Base-by-base conservation (phyloP, 1,140 invertebrate genomes). In the Drosophila subobscura region DNA sequence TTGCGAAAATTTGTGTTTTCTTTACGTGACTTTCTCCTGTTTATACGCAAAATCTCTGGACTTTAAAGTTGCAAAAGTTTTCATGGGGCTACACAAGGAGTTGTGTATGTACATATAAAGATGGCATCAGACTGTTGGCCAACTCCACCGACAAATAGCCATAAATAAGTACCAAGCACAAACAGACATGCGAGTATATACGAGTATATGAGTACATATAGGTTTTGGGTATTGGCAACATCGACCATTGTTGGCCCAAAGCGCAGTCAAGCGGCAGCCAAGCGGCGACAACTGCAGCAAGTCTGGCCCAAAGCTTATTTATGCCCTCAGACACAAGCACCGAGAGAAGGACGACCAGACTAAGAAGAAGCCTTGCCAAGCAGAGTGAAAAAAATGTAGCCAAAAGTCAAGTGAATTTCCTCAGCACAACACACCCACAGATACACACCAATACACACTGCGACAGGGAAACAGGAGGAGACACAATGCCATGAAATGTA, bases 381-480 rank as follows among this genome's bases (percentile, higher is more conserved):
- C 52, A 61, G 47, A 44, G 59, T 20, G 40, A 47, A 73, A 84
- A 61, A 74, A 80, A 77, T 79, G 63, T 85, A 67, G 81, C 83
- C 81, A 88, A 86, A 81, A 86, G 81, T 88, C 81, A 86, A 88
- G 78, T 88, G 81, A 88, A 83, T 88, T 86, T 88, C 77, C 74
- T 86, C 60, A 70, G 63, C 72, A 51, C 63, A 77, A 37, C 58
- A 60, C 41, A 78, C n/a, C n/a, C 29, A 65, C 46, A 57, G 20
- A 50, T 20, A 49, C 14, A 63, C 27, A 45, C n/a, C 45, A 25
- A 52, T n/a, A 40, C 16, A 52, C 40, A 51, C 16, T 42, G 22
- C 23, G 4, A 59, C 2, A 50, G 44, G 47, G 49, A 75, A 45
- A 14, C 53, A 71, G 59, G 63, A 77, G 68, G 63, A 77, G 68